Conservation (phyloP, 2,888 invertebrate species). For the Pelosia muscerda region DNA sequence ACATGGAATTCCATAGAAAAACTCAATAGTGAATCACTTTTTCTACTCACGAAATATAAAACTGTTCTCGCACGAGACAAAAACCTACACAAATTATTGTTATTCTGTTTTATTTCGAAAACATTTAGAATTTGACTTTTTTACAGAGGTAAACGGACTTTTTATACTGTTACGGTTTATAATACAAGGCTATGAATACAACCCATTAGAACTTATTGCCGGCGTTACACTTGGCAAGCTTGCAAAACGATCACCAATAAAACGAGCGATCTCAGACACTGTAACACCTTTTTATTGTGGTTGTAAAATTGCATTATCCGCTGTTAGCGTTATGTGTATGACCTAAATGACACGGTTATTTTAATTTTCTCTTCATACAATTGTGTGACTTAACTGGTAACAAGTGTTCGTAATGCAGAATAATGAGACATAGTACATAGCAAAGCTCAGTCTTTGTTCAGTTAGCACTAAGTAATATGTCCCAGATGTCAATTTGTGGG, state of each 20-base stretch:
- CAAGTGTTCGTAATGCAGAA: background rate
- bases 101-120: background rate
- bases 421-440: background rate
- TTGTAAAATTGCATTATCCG: slow-evolving; percentile 58
- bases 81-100: background rate
- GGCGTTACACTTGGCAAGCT: slow-evolving; percentile 55
- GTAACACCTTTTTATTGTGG: slow-evolving; percentile 60
- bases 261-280: slow-evolving; percentile 52
- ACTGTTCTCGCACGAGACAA: background rate
- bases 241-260: slow-evolving; percentile 58
- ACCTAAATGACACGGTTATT: slow-evolving; percentile 2
- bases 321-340: slow-evolving; percentile 47
- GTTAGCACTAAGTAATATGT: no score
- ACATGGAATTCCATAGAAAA: no score
- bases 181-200: slow-evolving; percentile 48
- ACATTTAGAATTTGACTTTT: background rate
- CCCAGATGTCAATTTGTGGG: no score
- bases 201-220: slow-evolving; percentile 51
- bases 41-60: background rate
- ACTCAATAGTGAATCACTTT: no score
- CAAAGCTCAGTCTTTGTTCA: background rate
- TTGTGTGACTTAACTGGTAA: background rate
- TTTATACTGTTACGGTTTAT: slow-evolving; percentile 30
- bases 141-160: background rate
- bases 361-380: slow-evolving; percentile 12